Evolutionary conservation across 1,140 invertebrate species (phyloP), one percentile per base, ranked within the genome.

Genomic region (Radopholus similis): DNA sequence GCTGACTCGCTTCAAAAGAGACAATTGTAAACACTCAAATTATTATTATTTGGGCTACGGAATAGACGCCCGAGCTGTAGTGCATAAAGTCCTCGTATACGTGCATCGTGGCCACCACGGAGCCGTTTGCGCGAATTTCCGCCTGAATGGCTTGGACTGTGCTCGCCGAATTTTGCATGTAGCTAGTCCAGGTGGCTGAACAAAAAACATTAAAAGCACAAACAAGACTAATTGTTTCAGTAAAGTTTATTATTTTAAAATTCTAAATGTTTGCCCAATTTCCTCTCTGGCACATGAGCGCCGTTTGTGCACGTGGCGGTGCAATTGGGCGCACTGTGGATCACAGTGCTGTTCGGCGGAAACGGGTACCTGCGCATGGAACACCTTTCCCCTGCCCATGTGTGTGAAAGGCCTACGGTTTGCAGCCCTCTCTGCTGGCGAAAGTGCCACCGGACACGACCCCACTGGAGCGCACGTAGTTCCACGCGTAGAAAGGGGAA

Each of bases 41-140:
- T 18, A n/a, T 9, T 3, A 60, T 13, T 42, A 23, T 9, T 18
- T 40, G 9, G 21, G 21, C 28, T 9, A 62, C 59, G 32, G 32
- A 42, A 32, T 94, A 93, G 3, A 93, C 91, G 75, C 91, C 90
- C n/a, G 47, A 11, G 18, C 37, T 58, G 85, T 95, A 95, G 32
- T 86, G 81, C 1, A 90, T 83, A 21, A 95, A 89, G 84, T 95
- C 92, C 54, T 87, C 87, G 79, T 91, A 95, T 8, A 94, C 91
- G 1, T 88, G 89, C 77, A 93, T 92, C 35, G 90, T 90, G 0
- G 86, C 91, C 84, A 93, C 92, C 0, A 94, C 91, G 2, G 92
- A 91, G 8, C 92, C 92, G 83, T 93, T 91, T 26, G 84, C 88
- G 83, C 88, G 88, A 44, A 95, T 89, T 84, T 95, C 92, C 11